Percentiles rank a stretch among this genome's conserved stretches.
phyloP scores from a whole-genome alignment of 1,140 invertebrate genomes.

The Hetaerina americana region DNA sequence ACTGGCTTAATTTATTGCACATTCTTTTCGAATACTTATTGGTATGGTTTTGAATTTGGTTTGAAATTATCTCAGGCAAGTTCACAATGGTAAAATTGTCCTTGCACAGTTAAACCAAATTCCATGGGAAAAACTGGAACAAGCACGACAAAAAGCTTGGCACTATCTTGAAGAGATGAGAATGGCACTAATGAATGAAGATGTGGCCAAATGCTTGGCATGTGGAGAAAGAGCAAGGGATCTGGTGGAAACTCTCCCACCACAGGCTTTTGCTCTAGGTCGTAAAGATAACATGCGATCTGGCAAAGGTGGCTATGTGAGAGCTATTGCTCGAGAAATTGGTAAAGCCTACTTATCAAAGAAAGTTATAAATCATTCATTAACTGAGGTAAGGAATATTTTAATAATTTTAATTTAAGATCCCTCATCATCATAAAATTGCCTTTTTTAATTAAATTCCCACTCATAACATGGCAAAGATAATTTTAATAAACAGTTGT shows the following conservation, averaged over 20 bases:
- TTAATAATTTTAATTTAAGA: not conserved
- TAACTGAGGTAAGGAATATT: not conserved
- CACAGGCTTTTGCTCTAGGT: not conserved
- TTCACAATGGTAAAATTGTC: too few species aligned
- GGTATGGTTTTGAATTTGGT: too few species aligned
- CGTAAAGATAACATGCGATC: not conserved
- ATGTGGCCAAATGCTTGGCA: not conserved
- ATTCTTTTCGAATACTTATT: too few species aligned
- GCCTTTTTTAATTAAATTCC: too few species aligned
- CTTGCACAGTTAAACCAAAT: too few species aligned
- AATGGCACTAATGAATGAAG: not conserved
- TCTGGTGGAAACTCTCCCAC: not conserved
- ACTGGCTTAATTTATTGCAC: too few species aligned
- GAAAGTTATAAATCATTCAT: not conserved
- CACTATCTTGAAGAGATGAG: not conserved
- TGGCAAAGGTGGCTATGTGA: not conserved
- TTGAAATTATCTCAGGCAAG: too few species aligned
- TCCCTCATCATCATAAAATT: too few species aligned
- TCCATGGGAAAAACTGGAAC: not conserved
- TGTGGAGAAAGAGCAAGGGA: not conserved
- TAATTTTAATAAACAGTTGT: too few species aligned
- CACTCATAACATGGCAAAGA: too few species aligned
- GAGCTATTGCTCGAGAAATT: not conserved
- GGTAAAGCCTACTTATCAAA: not conserved
- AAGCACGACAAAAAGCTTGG: not conserved